Percentiles rank a stretch among this genome's conserved stretches.
Evolutionary conservation across 1,140 invertebrate genomes (phyloP).

Genomic region (Mizuhopecten yessoensis): DNA sequence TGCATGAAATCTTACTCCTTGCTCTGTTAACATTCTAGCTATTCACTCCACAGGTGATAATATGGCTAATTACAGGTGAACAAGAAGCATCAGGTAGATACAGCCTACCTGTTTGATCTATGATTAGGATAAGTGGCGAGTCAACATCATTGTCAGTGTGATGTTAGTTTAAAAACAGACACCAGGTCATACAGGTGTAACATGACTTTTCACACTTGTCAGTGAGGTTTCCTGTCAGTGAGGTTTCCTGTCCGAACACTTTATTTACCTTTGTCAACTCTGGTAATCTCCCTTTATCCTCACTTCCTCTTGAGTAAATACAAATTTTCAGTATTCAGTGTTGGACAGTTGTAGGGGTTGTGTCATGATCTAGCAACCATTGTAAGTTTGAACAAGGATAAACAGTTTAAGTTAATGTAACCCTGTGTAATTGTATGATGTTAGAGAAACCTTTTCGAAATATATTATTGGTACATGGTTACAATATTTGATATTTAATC

Average conservation of each 20-base stretch:
- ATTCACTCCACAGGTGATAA: background rate
- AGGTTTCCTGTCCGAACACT: background rate
- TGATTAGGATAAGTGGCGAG: background rate
- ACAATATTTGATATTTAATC: no score
- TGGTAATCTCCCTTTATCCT: conserved; percentile 6
- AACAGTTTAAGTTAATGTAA: no score
- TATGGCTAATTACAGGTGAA: background rate
- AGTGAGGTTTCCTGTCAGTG: background rate
- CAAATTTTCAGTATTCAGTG: background rate
- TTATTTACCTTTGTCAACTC: background rate
- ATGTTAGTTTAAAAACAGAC: conserved; percentile 35
- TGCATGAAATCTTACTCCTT: no score
- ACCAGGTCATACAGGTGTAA: background rate
- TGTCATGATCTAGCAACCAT: no score
- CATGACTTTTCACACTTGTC: background rate
- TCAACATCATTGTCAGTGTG: background rate
- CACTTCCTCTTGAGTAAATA: background rate
- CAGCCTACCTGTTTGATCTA: background rate
- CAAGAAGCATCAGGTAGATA: background rate
- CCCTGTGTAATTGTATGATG: no score
- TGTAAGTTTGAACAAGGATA: no score
- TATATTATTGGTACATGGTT: no score
- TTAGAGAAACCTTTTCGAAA: no score
- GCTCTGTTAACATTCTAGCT: no score
- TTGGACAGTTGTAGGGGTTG: background rate